phyloP scores from a whole-genome alignment of 2,888 invertebrate genomes.

The Drosophila austrosaltans region DNA sequence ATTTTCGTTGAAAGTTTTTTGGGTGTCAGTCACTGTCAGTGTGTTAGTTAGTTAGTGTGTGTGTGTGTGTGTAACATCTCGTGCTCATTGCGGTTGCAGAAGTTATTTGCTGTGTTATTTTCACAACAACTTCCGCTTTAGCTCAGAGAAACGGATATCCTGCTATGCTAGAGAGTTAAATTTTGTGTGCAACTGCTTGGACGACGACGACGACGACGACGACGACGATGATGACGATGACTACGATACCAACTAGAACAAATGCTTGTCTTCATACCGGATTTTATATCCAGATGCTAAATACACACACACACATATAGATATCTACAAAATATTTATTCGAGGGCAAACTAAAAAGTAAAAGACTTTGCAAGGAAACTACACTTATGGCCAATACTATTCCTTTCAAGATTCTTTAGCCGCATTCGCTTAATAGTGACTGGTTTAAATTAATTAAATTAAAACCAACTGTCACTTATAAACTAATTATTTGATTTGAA shows the following conservation, averaged over 20 bases:
- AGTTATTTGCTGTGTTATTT: conserved; percentile 81
- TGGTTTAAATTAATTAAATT: too few species aligned
- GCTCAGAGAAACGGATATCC: conserved; percentile 69
- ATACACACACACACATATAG: not conserved
- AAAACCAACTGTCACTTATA: too few species aligned
- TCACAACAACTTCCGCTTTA: conserved; percentile 75
- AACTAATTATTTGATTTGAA: too few species aligned
- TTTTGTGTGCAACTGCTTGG: conserved; percentile 49
- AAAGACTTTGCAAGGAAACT: not conserved
- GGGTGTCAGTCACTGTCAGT: conserved; percentile 2
- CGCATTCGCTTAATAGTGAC: too few species aligned
- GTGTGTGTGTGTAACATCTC: conserved; percentile 8
- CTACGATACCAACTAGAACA: not conserved
- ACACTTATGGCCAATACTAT: too few species aligned
- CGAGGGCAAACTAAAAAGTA: not conserved
- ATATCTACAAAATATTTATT: not conserved
- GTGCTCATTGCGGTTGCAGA: conserved; percentile 75
- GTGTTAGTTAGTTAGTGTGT: not conserved
- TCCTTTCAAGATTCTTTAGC: too few species aligned
- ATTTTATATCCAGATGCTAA: conserved; percentile 1
- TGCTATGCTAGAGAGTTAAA: conserved; percentile 74
- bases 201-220: not conserved
- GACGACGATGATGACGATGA: not conserved
- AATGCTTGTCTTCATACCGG: not conserved
- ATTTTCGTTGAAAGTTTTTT: conserved; percentile 3